Base-by-base conservation (phyloP, 2,113 vertebrate genomes). In the Miniopterus natalensis region DNA sequence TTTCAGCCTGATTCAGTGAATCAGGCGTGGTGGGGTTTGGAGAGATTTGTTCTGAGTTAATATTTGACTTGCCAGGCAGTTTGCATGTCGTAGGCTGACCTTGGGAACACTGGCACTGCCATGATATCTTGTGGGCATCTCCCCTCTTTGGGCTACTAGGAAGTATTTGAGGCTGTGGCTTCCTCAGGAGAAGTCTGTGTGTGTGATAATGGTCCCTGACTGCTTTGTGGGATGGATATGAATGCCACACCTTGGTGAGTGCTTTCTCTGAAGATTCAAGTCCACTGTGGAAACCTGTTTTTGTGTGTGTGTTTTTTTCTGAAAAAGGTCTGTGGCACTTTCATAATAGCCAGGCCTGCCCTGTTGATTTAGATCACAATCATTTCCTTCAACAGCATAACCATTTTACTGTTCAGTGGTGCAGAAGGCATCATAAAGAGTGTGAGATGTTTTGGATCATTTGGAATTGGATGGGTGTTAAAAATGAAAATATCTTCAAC, bases 321-420 rank as follows among this genome's bases (percentile, higher is more conserved):
- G 17, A 51, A 94, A 88, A 91, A 45, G 14, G 5, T 65, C 75
- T 80, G 53, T 75, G 57, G 42, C 17, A 80, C 42, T 93, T 92
- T 78, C 47, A 31, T 84, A 45, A 66, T 66, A 77, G 47, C 71
- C 59, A 14, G 61, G 25, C 70, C 53, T 93, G 51, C 74, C 74
- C 68, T 80, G 36, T 88, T 97, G 71, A 85, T 87, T 84, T 90
- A 95, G 59, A 93, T 90, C 86, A 90, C 89, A 87, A 84, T 87
- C 29, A 80, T 71, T 96, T 77, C 65, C 59, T 94, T 25, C 87
- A 80, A 61, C 47, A 85, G 88, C 59, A 88, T 73, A 92, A 90
- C 65, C 47, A 78, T 94, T 92, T 84, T 74, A 68, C 59, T 95
- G 66, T 85, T 95, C 77, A 87, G 5, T 90, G 89, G 40, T 92